Base-by-base conservation (phyloP, 2,888 invertebrate species). In the Noctua pronuba region DNA sequence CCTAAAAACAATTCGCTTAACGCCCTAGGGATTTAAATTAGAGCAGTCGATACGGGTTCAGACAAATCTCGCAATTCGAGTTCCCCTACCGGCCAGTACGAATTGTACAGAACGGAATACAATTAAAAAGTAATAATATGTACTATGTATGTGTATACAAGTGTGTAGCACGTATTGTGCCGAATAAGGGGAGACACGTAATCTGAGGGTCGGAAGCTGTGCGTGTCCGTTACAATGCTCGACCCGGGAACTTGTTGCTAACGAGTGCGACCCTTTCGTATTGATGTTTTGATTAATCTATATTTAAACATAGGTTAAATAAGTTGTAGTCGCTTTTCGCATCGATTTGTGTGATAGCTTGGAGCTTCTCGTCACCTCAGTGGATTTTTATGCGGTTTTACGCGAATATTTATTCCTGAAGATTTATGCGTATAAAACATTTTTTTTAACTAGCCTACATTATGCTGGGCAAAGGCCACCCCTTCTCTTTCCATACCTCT, bases 111-210 rank as follows among this genome's bases (percentile, higher is more conserved):
- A 72, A 85, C 62, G 46, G 69, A 78, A 86, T 77, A 83, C 84
- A 86, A 84, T 84, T 75, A 78, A 83, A 84, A 83, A 73, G 75
- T 86, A 84, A 86, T 86, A 86, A 83, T 86, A 73, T 11, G n/a
- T 55, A 86, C 78, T 86, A 73, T 55, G 52, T 55, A 11, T n/a
- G 49, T 10, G n/a, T 74, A 46, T 69, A 70, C 58, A 73, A 82
- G 81, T 52, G 31, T 49, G 31, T 60, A 38, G 66, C 52, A 49
- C 46, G 73, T 70, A 70, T 72, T 86, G 86, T 71, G 21, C 13
- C 24, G 49, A 78, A 66, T 62, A 66, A 58, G 67, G 83, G 86
- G 83, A 66, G 74, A 73, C 72, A 74, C 73, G 71, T 83, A 75
- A 75, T 82, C 65, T 10, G 10, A 49, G 70, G 73, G 73, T 69